Base-by-base conservation (phyloP, 2,888 invertebrate genomes). In the Xestoiulus laeticollis region DNA sequence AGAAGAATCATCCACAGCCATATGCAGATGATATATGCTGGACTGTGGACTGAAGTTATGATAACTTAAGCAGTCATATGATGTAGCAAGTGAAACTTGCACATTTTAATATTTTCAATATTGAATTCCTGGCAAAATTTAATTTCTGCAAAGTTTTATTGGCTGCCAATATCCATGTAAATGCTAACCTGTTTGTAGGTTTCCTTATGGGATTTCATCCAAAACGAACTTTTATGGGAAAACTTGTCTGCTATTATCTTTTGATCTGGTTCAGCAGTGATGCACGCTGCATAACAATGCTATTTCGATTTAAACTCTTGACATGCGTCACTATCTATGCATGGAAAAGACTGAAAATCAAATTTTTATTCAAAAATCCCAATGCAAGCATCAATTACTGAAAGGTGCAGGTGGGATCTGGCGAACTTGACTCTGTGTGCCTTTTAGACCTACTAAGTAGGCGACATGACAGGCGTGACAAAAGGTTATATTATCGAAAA, bases 241-340 rank as follows among this genome's bases (percentile, higher is more conserved):
- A 59, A 59, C 59, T 19, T 59, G 59, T 19, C 1, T 59, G n/a
- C n/a, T n/a, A 59, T 59, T 59, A 59, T 59, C 59, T 59, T 59
- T 59, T 59, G 59, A 59, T 59, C 59, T 59, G 59, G n/a, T 59
- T 59, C 59, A n/a, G 59, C n/a, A 59, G n/a, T 59, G n/a, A 59
- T 59, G 59, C 59, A 59, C 6, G 59, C 59, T 59, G 59, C 59
- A 59, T 59, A 59, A n/a, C 59, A 59, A 59, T 59, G 59, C 59
- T 19, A 59, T n/a, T 59, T 59, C n/a, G 1, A 19, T 59, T 59
- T 59, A 59, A n/a, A 59, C 19, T 6, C 59, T 4, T n/a, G 59
- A 59, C n/a, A 5, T 59, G 59, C 59, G 59, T 59, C 59, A 59
- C n/a, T 59, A 19, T 59, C 59, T 59, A 19, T 59, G 59, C 19